These are phyloP conservation scores for Mylabris sibirica DNA, from an alignment of 2,888 invertebrate genomes.

Conservation along the genomic window DNA sequence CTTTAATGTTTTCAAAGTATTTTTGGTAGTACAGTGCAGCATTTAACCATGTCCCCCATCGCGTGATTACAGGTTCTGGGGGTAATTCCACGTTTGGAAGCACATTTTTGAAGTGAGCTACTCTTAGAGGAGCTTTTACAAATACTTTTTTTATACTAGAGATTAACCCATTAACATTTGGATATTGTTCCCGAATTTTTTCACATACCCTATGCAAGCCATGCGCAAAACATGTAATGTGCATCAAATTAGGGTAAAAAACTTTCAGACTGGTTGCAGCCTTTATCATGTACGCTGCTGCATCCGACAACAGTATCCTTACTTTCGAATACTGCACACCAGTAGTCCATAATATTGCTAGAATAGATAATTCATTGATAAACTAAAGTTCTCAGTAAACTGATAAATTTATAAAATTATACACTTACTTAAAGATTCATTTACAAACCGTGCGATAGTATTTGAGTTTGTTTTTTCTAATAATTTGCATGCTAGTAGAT, in stretches of 20 bases:
- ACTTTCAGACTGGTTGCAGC: conserved; percentile 40
- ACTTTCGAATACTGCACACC: no score
- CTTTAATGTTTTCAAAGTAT: no score
- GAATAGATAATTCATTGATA: no score
- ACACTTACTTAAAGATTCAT: no score
- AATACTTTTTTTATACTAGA: conserved; percentile 40
- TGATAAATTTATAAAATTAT: conserved; percentile 25
- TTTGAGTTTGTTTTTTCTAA: no score
- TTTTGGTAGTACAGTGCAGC: conserved; percentile 44
- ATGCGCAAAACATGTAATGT: conserved; percentile 49
- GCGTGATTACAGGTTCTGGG: conserved; percentile 47
- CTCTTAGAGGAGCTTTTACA: conserved; percentile 42
- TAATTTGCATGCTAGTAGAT: no score
- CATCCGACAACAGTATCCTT: conserved; percentile 31
- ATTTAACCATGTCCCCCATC: conserved; percentile 46
- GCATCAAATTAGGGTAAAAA: conserved; percentile 45
- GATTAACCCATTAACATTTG: conserved; percentile 43
- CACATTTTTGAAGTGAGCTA: conserved; percentile 38
- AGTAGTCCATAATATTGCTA: no score
- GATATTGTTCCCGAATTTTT: conserved; percentile 41
- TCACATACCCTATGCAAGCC: conserved; percentile 47
- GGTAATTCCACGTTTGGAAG: conserved; percentile 44
- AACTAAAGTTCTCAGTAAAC: no score
- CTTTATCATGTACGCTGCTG: conserved; percentile 44
- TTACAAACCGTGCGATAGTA: no score